Percentiles rank a stretch among this genome's conserved stretches.
Conservation (phyloP, 1,140 invertebrate species). For the Drosophila subobscura region DNA sequence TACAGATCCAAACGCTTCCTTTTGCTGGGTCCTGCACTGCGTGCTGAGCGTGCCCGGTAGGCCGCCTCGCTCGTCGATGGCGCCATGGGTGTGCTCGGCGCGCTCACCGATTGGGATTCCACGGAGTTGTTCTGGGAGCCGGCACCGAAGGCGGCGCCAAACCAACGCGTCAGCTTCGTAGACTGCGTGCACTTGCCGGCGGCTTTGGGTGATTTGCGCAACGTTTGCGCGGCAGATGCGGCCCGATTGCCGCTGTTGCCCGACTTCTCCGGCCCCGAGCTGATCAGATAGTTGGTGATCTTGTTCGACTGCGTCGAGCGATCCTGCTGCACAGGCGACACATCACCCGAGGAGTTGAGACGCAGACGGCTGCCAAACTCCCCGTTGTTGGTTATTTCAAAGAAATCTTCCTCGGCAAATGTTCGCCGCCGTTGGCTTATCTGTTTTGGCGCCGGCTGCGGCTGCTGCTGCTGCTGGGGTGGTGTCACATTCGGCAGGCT, state of each 20-base stretch:
- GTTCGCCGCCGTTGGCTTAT: slow-evolving; percentile 33
- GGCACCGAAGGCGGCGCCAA: slow-evolving; percentile 39
- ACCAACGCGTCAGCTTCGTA: slow-evolving; percentile 79
- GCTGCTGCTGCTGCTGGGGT: no score
- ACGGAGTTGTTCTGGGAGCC: slow-evolving; percentile 25
- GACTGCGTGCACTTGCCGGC: slow-evolving; percentile 56
- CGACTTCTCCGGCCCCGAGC: slow-evolving; percentile 51
- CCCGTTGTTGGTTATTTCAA: slow-evolving; percentile 79
- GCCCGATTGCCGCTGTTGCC: slow-evolving; percentile 13
- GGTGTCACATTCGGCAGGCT: slow-evolving; percentile 19
- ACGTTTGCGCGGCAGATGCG: slow-evolving; percentile 7
- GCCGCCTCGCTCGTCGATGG: slow-evolving; percentile 38
- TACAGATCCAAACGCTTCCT: slow-evolving; percentile 64
- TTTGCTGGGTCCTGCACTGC: slow-evolving; percentile 49
- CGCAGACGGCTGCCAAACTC: slow-evolving; percentile 75
- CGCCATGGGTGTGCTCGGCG: slow-evolving; percentile 49
- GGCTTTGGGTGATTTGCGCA: slow-evolving; percentile 69
- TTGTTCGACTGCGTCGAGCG: slow-evolving; percentile 67
- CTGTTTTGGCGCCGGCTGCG: no score
- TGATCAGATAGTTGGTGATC: slow-evolving; percentile 78
- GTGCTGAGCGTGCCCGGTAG: slow-evolving; percentile 30
- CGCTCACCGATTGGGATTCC: slow-evolving; percentile 41
- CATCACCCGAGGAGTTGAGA: slow-evolving; percentile 62
- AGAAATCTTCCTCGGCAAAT: slow-evolving; percentile 72
- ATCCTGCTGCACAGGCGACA: slow-evolving; percentile 66